phyloP scores from a whole-genome alignment of 2,888 invertebrate genomes.

The Caenorhabditis sulstoni region DNA sequence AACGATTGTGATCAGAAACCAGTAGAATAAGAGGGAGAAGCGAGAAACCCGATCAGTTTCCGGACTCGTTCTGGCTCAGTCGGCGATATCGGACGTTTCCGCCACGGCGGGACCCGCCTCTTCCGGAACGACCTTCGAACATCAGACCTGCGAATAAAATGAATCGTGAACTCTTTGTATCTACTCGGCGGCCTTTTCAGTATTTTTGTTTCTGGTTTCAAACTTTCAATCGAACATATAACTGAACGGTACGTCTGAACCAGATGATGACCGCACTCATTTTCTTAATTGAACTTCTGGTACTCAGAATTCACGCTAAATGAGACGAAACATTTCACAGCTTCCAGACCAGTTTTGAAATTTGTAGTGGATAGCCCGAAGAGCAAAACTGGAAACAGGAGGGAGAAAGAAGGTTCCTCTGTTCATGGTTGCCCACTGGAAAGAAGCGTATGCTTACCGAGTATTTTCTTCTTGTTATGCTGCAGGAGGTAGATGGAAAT shows the following conservation, averaged over 20 bases:
- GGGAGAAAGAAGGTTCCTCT: too few species aligned
- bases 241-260: too few species aligned
- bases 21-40: slow-evolving; percentile 18
- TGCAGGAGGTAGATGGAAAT: slow-evolving; percentile 60
- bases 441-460: slow-evolving; percentile 41
- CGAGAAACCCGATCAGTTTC: slow-evolving; percentile 19
- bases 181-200: not conserved
- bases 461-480: slow-evolving; percentile 68
- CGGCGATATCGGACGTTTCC: slow-evolving; percentile 63
- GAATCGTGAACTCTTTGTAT: too few species aligned
- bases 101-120: slow-evolving; percentile 32
- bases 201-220: not conserved
- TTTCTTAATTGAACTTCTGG: too few species aligned
- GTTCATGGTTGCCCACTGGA: too few species aligned
- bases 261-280: too few species aligned
- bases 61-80: slow-evolving; percentile 61
- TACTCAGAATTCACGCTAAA: too few species aligned
- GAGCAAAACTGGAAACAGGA: too few species aligned
- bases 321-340: too few species aligned
- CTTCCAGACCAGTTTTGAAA: too few species aligned
- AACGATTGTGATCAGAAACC: slow-evolving; percentile 10
- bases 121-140: slow-evolving; percentile 62
- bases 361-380: too few species aligned
- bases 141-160: slow-evolving; percentile 60
- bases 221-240: too few species aligned